Evolutionary conservation across 2,113 vertebrate genomes (phyloP).

Genomic region (Pollachius pollachius): DNA sequence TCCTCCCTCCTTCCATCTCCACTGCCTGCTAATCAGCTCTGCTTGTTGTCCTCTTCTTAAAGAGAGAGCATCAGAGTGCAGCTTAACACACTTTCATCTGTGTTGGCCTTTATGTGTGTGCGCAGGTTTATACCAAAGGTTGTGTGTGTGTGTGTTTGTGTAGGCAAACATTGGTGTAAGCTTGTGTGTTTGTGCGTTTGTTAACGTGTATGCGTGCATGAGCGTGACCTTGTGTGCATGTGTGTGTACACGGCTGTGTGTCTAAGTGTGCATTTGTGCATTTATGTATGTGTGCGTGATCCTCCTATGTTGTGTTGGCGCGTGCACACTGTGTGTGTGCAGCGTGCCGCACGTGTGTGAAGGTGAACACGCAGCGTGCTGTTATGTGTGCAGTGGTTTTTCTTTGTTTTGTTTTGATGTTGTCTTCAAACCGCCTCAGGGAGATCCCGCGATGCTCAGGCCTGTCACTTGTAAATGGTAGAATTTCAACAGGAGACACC

Average conservation of each 20-base stretch:
- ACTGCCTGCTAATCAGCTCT: constrained; percentile 32
- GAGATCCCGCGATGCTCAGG: neutral
- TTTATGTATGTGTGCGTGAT: too few relatives aligned
- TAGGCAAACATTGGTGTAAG: neutral
- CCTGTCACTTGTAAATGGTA: neutral
- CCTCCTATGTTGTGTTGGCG: too few relatives aligned
- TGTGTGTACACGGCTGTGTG: neutral
- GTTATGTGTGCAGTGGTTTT: neutral
- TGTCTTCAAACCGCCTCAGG: neutral
- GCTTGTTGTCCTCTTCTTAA: constrained; percentile 43
- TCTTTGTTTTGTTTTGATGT: neutral
- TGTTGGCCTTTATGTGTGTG: constrained; percentile 7
- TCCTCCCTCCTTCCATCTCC: constrained; percentile 38
- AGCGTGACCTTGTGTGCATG: neutral
- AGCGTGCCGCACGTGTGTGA: too few relatives aligned
- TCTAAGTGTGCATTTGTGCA: too few relatives aligned
- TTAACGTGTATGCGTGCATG: neutral
- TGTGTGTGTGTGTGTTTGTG: constrained; percentile 2
- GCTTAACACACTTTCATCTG: constrained; percentile 11
- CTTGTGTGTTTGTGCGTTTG: neutral
- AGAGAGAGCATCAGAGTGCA: constrained; percentile 35
- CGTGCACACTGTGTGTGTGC: too few relatives aligned
- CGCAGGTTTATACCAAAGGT: neutral
- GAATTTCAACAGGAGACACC: neutral
- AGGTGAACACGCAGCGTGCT: too few relatives aligned